Conservation (phyloP, 53 echinoderm and acorn worm species). For the Holothuria scabra region DNA sequence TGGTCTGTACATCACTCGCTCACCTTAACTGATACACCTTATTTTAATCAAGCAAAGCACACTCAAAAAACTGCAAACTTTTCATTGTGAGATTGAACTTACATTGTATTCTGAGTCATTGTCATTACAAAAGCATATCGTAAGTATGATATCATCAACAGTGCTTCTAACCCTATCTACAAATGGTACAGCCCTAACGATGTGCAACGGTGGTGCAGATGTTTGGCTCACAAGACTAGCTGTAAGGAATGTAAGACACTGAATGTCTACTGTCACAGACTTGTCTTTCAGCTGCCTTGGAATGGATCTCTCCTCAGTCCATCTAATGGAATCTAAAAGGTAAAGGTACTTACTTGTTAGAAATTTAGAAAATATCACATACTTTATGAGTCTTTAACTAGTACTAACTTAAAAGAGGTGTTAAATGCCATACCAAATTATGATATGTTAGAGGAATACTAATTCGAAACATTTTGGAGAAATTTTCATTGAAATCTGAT, state of each 20-base stretch:
- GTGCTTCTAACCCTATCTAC: background rate
- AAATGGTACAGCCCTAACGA: slow-evolving; percentile 15
- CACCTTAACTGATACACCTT: no score
- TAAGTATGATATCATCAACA: background rate
- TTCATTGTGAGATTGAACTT: background rate
- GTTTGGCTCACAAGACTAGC: slow-evolving; percentile 5
- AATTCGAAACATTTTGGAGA: no score
- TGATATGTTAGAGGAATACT: no score
- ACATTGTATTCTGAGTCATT: slow-evolving; percentile 23
- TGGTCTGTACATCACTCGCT: no score
- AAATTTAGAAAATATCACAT: no score
- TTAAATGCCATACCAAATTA: no score
- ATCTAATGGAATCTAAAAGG: background rate
- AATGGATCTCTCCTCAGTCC: slow-evolving; percentile 14
- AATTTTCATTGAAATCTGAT: no score
- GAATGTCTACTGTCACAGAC: background rate
- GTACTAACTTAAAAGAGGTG: no score
- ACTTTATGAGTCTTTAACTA: no score
- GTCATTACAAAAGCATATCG: background rate
- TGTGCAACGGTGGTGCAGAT: background rate
- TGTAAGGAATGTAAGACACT: background rate
- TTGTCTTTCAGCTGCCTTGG: background rate
- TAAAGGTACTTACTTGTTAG: no score
- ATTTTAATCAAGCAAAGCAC: no score
- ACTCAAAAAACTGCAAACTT: no score